Base-by-base conservation (phyloP, 2,888 invertebrate species). In the Rhagophthalmus giganteus region DNA sequence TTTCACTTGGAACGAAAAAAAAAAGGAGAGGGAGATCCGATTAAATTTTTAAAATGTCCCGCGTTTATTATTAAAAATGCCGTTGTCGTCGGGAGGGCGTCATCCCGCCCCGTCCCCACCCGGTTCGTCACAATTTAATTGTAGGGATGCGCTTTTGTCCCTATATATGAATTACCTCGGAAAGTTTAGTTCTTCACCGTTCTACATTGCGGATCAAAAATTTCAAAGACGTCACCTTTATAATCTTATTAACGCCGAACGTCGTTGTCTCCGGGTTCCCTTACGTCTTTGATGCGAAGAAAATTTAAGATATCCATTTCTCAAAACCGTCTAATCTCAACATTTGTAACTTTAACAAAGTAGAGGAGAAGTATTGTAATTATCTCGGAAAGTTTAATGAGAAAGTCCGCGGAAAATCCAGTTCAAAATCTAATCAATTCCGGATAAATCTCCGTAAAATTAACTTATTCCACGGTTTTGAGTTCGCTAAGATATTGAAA, bases 401-500 rank as follows among this genome's bases (percentile, higher is more conserved):
- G 51, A 51, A 46, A 45, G 39, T 50, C 46, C 30, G n/a, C n/a
- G 44, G 50, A 51, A 51, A 51, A 51, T 51, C 50, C 45, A 39
- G 28, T 51, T 39, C 45, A 40, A 46, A 45, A 51, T 51, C 51
- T 51, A 51, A 51, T 51, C 51, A 51, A 51, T 51, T 45, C 39
- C 28, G 44, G 45, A 45, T 46, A 51, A 51, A 51, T 51, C 51
- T 46, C 51, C 51, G 51, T 45, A 51, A 51, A 51, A 51, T 51
- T 51, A 51, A 46, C 45, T 46, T 51, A 51, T 51, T 46, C 46
- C 38, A 40, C 35, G 25, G 35, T 51, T 51, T 46, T 46, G 46
- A 46, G 45, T 51, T 51, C 46, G 20, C 35, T 20, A 51, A 51
- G 45, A n/a, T 40, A 51, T 51, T 35, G 34, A 15, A 46, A 39